A percentile compares a stretch with the other conserved stretches of the same genome.
These are phyloP conservation scores for Trematocara marginatum DNA, from an alignment of 2,113 vertebrate genomes.

Conservation along the genomic window DNA sequence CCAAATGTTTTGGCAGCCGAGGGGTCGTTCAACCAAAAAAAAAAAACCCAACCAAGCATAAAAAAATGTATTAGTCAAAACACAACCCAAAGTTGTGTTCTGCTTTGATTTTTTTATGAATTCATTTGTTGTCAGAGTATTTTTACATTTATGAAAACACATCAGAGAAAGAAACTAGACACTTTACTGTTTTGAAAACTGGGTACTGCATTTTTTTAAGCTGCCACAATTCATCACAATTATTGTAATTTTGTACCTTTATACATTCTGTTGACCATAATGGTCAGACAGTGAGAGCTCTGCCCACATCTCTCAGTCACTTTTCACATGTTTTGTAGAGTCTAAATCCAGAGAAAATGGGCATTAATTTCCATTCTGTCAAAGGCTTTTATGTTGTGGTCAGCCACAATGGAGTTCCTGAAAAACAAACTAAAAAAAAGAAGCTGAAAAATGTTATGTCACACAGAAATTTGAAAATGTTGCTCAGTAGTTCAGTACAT, in stretches of 20 bases:
- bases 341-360: conserved; percentile 24
- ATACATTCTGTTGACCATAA: background rate
- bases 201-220: background rate
- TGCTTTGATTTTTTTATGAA: background rate
- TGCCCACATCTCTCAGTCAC: background rate
- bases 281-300: conserved; percentile 2
- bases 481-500: background rate
- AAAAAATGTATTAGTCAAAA: background rate
- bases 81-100: background rate
- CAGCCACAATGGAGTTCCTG: background rate
- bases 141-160: background rate
- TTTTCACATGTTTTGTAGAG: background rate
- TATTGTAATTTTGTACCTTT: conserved; percentile 20
- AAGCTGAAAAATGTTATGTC: background rate
- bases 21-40: background rate
- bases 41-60: background rate
- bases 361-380: conserved; percentile 12
- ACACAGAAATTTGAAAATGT: background rate
- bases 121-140: background rate
- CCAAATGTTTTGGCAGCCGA: background rate
- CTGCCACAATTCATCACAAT: conserved; percentile 17
- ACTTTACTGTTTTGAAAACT: background rate
- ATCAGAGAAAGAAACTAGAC: background rate
- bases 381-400: conserved; percentile 1
- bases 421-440: background rate